Evolutionary conservation across 2,888 invertebrate species (phyloP), one percentile per base, ranked within the genome.

Genomic region (Gibbula magus): DNA sequence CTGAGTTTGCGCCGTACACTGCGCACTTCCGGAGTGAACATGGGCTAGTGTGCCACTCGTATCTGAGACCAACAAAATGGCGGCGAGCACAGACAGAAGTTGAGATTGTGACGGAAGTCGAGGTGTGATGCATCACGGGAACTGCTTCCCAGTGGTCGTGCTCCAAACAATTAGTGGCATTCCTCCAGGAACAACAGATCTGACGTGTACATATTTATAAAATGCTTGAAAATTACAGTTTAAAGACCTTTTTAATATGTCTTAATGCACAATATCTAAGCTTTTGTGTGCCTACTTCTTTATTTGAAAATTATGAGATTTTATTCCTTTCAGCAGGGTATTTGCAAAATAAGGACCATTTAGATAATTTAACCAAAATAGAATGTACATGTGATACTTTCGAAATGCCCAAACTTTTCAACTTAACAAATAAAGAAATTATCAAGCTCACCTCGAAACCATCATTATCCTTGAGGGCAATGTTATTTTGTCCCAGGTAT

Each of bases 361-460:
- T n/a, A n/a, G n/a, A n/a, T n/a, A n/a, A n/a, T n/a, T n/a, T n/a
- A n/a, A n/a, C n/a, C n/a, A n/a, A n/a, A n/a, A n/a, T n/a, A n/a
- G n/a, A n/a, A n/a, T n/a, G n/a, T n/a, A n/a, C n/a, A n/a, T n/a
- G n/a, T n/a, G n/a, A n/a, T n/a, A n/a, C n/a, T n/a, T n/a, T n/a
- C n/a, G n/a, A n/a, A n/a, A n/a, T n/a, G n/a, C n/a, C n/a, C 35
- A 35, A 35, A 35, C 35, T 45, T 5, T 45, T n/a, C n/a, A n/a
- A n/a, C n/a, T n/a, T n/a, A n/a, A n/a, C n/a, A n/a, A n/a, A n/a
- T n/a, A n/a, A n/a, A n/a, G n/a, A n/a, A n/a, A n/a, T 45, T 13
- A 45, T 45, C 10, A 45, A 8, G 10, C 4, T 70, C 67, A 87
- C 87, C 82, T 87, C 86, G 61, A 86, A 86, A 0, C 86, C 85